Percentiles rank a stretch among this genome's conserved stretches.
Conservation (phyloP, 2,888 invertebrate species). For the Epistrophe eligans region DNA sequence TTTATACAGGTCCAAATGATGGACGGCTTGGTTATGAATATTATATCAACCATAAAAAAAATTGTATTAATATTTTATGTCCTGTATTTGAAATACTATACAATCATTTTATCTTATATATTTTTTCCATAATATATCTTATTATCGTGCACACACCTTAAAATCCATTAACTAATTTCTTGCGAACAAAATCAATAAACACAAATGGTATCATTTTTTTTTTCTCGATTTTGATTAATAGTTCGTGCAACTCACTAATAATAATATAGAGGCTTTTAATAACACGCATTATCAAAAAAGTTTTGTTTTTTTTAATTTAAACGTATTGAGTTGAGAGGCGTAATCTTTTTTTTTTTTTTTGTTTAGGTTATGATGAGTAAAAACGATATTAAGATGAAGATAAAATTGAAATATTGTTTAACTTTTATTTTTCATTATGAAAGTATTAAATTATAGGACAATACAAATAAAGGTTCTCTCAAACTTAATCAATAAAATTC, state of each 20-base stretch:
- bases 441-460: neutral
- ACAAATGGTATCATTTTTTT: neutral
- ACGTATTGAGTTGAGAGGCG: neutral
- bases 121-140: neutral
- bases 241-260: constrained; percentile 3
- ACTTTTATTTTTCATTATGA: neutral
- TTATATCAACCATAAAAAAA: neutral
- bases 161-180: constrained; percentile 25
- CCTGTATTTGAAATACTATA: neutral
- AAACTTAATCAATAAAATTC: no score
- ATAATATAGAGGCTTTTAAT: neutral
- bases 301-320: neutral
- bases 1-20: no score
- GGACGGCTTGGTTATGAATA: neutral
- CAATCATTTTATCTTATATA: neutral
- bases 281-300: neutral
- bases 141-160: constrained; percentile 3
- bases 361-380: neutral
- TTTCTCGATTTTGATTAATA: constrained; percentile 9
- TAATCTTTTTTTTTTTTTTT: neutral
- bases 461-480: no score
- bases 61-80: neutral
- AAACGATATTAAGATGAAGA: neutral
- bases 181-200: constrained; percentile 5
- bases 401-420: neutral